phyloP scores from a whole-genome alignment of 2,888 invertebrate species.

The Brachyptera putata region DNA sequence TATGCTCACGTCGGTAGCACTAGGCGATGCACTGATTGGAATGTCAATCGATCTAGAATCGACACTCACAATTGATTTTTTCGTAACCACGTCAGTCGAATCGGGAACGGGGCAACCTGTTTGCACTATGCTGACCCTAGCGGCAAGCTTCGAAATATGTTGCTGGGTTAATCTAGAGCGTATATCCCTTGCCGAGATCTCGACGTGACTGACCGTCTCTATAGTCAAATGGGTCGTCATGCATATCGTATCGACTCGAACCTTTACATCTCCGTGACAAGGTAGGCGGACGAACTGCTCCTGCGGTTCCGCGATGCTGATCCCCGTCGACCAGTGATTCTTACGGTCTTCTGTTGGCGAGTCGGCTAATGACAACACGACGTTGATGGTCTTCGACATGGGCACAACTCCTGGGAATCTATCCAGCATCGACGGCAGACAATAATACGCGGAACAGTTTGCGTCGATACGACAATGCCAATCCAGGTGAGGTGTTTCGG shows the following conservation, averaged over 20 bases:
- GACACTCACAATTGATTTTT: not conserved
- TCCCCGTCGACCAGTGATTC: constrained; percentile 25
- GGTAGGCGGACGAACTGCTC: constrained; percentile 45
- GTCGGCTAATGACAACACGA: constrained; percentile 18
- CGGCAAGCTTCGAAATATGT: not conserved
- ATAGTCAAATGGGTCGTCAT: constrained; percentile 51
- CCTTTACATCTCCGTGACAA: constrained; percentile 44
- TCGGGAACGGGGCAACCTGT: too few relatives aligned
- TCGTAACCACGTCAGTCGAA: too few relatives aligned
- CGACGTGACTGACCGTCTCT: constrained; percentile 60
- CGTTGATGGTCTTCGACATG: not conserved
- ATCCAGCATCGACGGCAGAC: constrained; percentile 61
- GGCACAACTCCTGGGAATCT: constrained; percentile 59
- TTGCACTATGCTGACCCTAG: not conserved
- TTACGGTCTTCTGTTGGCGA: not conserved
- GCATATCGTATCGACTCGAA: constrained; percentile 47
- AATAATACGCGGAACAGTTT: constrained; percentile 59
- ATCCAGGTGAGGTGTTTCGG: constrained; percentile 49
- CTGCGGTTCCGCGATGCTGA: constrained; percentile 25
- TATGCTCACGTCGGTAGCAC: not conserved
- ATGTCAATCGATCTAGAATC: not conserved
- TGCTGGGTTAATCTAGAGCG: constrained; percentile 56
- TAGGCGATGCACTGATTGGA: not conserved
- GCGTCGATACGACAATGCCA: constrained; percentile 62
- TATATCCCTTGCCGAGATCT: constrained; percentile 78